A percentile compares a stretch with the other conserved stretches of the same genome.
Conservation (phyloP, 2,797 vertebrate species). For the Protosalanx chinensis region DNA sequence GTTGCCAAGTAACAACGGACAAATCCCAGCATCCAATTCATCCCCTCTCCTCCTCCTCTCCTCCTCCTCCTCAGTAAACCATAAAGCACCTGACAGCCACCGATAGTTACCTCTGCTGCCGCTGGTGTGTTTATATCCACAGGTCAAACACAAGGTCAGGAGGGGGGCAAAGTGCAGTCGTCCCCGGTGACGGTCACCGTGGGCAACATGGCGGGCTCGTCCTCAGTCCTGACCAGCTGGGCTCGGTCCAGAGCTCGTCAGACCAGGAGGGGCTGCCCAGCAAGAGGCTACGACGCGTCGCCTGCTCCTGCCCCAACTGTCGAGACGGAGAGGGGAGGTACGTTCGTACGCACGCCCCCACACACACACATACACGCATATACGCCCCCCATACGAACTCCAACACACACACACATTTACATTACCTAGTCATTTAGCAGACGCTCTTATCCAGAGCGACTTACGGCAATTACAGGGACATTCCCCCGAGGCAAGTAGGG, state of each 20-base stretch:
- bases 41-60: background rate
- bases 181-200: slow-evolving; percentile 91
- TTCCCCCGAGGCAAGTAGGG: too few relatives aligned
- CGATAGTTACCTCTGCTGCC: slow-evolving; percentile 9
- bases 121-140: slow-evolving; percentile 17
- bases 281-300: slow-evolving; percentile 93
- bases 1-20: background rate
- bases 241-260: slow-evolving; percentile 89
- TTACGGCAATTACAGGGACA: too few relatives aligned
- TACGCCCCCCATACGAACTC: background rate
- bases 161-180: slow-evolving; percentile 90
- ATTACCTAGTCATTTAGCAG: too few relatives aligned
- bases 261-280: slow-evolving; percentile 93
- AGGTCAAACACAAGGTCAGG: slow-evolving; percentile 96
- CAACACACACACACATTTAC: background rate
- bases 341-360: background rate
- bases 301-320: slow-evolving; percentile 98
- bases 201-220: slow-evolving; percentile 86
- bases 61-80: background rate
- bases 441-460: too few relatives aligned
- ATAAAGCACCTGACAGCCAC: background rate
- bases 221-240: slow-evolving; percentile 96
- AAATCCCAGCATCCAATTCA: slow-evolving; percentile 14
- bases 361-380: background rate
- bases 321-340: slow-evolving; percentile 98